A percentile compares a stretch with the other conserved stretches of the same genome.
Evolutionary conservation across 2,797 vertebrate species (phyloP).

Genomic region (Petrocephalus sullivani): DNA sequence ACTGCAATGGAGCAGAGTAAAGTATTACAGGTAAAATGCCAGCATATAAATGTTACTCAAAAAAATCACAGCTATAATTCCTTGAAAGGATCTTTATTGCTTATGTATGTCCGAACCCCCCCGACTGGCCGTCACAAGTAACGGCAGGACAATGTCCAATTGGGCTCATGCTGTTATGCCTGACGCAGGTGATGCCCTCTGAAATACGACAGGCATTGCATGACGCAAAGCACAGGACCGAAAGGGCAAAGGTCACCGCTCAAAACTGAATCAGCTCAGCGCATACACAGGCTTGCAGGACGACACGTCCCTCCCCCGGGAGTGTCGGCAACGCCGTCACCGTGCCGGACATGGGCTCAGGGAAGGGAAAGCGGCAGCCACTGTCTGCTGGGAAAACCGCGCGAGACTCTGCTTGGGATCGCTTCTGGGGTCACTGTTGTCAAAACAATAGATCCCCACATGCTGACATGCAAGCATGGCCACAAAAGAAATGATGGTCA

Average conservation of each 20-base stretch:
- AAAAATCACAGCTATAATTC: not conserved
- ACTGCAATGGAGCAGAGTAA: not conserved
- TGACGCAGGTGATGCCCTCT: not conserved
- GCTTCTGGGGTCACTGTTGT: not conserved
- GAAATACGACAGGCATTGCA: not conserved
- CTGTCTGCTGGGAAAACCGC: not conserved
- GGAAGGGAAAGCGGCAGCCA: not conserved
- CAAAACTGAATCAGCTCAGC: not conserved
- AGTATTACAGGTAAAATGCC: not conserved
- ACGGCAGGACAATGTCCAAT: not conserved
- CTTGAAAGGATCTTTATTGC: not conserved
- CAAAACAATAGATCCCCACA: not conserved
- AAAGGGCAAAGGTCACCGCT: constrained; percentile 1
- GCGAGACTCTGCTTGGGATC: not conserved
- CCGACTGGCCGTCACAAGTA: not conserved
- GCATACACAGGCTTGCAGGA: not conserved
- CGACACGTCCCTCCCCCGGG: not conserved
- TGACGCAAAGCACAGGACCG: not conserved
- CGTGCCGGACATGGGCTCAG: not conserved
- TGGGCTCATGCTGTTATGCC: not conserved
- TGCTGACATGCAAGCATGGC: not conserved
- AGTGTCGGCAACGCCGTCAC: not conserved
- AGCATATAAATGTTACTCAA: not conserved
- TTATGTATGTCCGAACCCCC: not conserved
- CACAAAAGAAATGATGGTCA: not conserved